A percentile compares a stretch with the other conserved stretches of the same genome.
phyloP scores from a whole-genome alignment of 1,140 invertebrate genomes.

The Drosophila ironensis region DNA sequence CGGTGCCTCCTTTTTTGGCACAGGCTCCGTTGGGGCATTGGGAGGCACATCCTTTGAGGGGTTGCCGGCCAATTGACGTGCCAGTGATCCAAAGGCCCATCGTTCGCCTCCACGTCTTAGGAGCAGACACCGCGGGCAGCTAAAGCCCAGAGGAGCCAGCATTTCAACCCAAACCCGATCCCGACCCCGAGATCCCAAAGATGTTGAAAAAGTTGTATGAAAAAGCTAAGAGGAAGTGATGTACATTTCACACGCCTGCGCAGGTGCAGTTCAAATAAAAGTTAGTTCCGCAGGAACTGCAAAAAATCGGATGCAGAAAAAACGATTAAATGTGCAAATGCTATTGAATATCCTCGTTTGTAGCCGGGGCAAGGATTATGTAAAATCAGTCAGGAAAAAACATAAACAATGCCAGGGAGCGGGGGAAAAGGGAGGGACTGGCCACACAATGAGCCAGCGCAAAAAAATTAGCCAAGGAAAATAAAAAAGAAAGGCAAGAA shows the following conservation, averaged over 20 bases:
- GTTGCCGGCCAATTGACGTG: slow-evolving; percentile 26
- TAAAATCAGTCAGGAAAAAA: slow-evolving; percentile 60
- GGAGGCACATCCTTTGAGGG: not conserved
- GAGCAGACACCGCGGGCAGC: slow-evolving; percentile 86
- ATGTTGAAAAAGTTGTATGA: slow-evolving; percentile 22
- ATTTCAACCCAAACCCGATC: slow-evolving; percentile 7
- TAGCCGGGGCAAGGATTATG: slow-evolving; percentile 33
- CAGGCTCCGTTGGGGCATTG: too few species aligned
- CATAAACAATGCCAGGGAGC: slow-evolving; percentile 31
- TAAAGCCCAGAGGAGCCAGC: slow-evolving; percentile 90
- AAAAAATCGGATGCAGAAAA: slow-evolving; percentile 56
- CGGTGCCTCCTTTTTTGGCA: not conserved
- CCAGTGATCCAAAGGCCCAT: not conserved
- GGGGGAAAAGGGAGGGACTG: slow-evolving; percentile 9
- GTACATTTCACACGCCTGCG: slow-evolving; percentile 59
- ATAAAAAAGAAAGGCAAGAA: slow-evolving; percentile 42
- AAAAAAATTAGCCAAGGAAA: slow-evolving; percentile 45
- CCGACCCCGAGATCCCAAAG: not conserved
- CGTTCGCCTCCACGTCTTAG: slow-evolving; percentile 11
- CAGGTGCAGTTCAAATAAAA: slow-evolving; percentile 59
- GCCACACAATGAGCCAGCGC: slow-evolving; percentile 21
- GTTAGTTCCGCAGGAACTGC: slow-evolving; percentile 74
- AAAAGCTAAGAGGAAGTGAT: slow-evolving; percentile 42
- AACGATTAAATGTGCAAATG: slow-evolving; percentile 21
- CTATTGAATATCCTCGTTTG: slow-evolving; percentile 59